phyloP scores from a whole-genome alignment of 2,797 vertebrate genomes.

The Ispidina picta region DNA sequence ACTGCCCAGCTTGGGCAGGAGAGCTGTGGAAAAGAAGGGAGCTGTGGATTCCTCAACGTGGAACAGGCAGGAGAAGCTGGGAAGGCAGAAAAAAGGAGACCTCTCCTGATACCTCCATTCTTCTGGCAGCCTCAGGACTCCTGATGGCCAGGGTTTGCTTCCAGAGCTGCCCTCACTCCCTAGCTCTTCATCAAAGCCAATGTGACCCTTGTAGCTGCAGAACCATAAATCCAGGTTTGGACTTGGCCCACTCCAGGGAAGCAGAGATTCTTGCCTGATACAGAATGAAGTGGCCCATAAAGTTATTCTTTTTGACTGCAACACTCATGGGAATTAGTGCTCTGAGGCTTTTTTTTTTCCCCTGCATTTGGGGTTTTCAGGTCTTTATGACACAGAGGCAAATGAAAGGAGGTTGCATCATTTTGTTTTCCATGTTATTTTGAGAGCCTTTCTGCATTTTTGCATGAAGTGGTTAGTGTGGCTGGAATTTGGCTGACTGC shows the following conservation, averaged over 20 bases:
- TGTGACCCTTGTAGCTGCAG: not conserved
- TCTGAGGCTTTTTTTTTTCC: not conserved
- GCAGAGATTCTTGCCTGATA: not conserved
- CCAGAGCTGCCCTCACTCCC: not conserved
- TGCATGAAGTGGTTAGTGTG: not conserved
- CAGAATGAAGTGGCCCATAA: not conserved
- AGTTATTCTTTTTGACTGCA: not conserved
- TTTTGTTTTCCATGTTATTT: not conserved
- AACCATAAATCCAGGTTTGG: constrained; percentile 18
- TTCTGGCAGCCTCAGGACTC: not conserved
- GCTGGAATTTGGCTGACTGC: not conserved
- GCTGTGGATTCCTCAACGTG: not conserved
- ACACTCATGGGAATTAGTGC: not conserved
- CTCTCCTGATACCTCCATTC: not conserved
- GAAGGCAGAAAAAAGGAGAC: not conserved
- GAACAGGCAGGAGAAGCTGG: not conserved
- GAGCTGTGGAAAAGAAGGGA: not conserved
- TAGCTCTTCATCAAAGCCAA: not conserved
- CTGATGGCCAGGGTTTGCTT: not conserved
- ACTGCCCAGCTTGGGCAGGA: not conserved
- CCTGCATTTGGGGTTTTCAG: not conserved
- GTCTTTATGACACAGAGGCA: not conserved
- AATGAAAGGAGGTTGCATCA: not conserved
- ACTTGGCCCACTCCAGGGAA: not conserved
- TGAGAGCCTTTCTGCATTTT: not conserved